A percentile compares a stretch with the other conserved stretches of the same genome.
phyloP scores from a whole-genome alignment of 2,113 vertebrate genomes.

The Scolopax mira region DNA sequence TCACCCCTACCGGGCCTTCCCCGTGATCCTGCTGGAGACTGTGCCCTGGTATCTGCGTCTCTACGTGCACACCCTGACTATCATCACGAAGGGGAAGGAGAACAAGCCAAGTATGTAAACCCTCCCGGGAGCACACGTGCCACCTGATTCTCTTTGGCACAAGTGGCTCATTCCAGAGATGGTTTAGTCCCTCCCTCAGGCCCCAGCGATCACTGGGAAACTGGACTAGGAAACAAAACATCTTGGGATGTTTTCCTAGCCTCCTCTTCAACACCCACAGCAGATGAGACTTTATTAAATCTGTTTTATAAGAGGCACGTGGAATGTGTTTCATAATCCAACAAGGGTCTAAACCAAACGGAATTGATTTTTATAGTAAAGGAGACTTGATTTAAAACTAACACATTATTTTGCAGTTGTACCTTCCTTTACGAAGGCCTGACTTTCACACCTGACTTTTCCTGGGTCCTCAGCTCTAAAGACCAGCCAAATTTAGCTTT shows the following conservation, averaged over 20 bases:
- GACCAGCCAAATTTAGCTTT: not conserved
- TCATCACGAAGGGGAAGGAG: constrained; percentile 90
- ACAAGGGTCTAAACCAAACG: not conserved
- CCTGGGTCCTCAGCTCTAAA: not conserved
- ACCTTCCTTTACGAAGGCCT: not conserved
- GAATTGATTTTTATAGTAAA: not conserved
- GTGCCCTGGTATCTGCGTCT: constrained; percentile 97
- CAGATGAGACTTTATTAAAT: not conserved
- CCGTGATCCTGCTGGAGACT: constrained; percentile 87
- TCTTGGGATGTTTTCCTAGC: not conserved
- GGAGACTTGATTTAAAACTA: not conserved
- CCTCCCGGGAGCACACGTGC: fast-evolving
- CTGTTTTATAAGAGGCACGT: not conserved
- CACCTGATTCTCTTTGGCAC: not conserved
- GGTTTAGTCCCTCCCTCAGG: not conserved
- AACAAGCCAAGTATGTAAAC: constrained; percentile 90
- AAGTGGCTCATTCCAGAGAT: not conserved
- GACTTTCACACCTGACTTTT: not conserved
- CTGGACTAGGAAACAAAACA: not conserved
- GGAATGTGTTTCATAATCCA: not conserved
- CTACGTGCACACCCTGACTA: constrained; percentile 91
- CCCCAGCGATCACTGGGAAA: not conserved
- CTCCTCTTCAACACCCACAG: not conserved
- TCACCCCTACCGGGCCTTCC: constrained; percentile 91
- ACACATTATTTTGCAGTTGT: not conserved